phyloP scores from a whole-genome alignment of 53 echinoderm and acorn worm species.

The Zoroaster sp. region DNA sequence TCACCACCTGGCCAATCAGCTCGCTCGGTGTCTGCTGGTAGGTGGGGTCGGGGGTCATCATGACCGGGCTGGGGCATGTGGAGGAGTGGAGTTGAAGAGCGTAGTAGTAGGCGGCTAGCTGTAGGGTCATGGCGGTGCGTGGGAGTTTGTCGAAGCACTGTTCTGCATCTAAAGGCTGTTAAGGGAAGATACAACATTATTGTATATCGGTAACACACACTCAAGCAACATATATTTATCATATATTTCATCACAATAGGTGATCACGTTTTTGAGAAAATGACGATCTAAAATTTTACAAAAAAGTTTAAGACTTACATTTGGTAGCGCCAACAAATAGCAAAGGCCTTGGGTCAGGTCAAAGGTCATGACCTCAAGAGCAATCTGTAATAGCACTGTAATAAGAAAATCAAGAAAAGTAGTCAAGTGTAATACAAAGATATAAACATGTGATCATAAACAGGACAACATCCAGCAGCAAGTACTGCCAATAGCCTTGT shows the following conservation, averaged over 20 bases:
- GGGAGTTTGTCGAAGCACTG: conserved; percentile 89
- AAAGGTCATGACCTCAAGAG: conserved; percentile 70
- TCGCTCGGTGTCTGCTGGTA: conserved; percentile 56
- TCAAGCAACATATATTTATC: no score
- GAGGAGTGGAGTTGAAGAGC: conserved; percentile 74
- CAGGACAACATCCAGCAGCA: no score
- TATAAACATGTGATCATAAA: no score
- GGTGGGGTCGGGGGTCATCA: conserved; percentile 35
- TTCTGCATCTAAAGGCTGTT: conserved; percentile 89
- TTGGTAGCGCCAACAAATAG: conserved; percentile 89
- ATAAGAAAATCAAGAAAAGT: background rate
- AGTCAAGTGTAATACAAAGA: background rate
- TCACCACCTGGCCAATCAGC: conserved; percentile 71
- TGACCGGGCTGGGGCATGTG: conserved; percentile 19
- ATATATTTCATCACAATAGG: no score
- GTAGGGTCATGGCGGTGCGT: conserved; percentile 79
- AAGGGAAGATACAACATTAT: background rate
- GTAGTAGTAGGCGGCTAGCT: conserved; percentile 90
- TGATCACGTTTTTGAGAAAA: no score
- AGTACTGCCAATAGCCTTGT: no score
- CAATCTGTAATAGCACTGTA: conserved; percentile 83
- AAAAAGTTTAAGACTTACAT: conserved; percentile 67
- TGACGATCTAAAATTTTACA: background rate
- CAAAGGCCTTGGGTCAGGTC: conserved; percentile 83
- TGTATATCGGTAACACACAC: background rate